Percentiles rank a stretch among this genome's conserved stretches.
Conservation (phyloP, 2,113 vertebrate genomes). For the Dromiciops gliroides region DNA sequence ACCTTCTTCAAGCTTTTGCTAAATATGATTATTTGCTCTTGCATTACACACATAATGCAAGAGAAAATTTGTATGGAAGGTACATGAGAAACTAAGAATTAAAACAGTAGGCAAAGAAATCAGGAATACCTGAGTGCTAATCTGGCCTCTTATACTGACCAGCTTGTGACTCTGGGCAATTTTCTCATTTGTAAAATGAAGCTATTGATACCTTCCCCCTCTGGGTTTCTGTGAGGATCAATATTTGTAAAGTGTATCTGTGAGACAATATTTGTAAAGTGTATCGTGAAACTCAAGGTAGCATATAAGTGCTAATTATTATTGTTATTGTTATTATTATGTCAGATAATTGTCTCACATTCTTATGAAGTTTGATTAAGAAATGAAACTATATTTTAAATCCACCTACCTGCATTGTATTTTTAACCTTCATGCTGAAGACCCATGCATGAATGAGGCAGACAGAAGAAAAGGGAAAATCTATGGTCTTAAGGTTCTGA, state of each 20-base stretch:
- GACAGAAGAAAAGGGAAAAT: not conserved
- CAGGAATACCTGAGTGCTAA: not conserved
- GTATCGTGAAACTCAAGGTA: not conserved
- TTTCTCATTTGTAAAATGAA: not conserved
- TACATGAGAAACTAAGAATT: not conserved
- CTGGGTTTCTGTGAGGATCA: not conserved
- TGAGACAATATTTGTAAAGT: not conserved
- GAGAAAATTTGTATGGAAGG: not conserved
- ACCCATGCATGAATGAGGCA: not conserved
- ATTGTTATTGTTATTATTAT: not conserved
- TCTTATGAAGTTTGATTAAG: not conserved
- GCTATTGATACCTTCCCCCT: not conserved
- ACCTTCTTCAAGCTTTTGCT: not conserved
- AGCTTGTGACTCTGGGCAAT: not conserved
- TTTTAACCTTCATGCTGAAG: not conserved
- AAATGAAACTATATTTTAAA: not conserved
- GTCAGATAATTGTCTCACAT: not conserved
- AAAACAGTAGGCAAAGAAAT: not conserved
- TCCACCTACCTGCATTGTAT: not conserved
- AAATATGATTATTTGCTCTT: not conserved
- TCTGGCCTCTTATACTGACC: not conserved
- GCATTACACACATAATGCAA: not conserved
- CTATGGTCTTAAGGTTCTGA: not conserved
- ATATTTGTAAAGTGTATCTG: not conserved
- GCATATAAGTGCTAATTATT: not conserved